A percentile compares a stretch with the other conserved stretches of the same genome.
Conservation (phyloP, 2,113 vertebrate genomes). For the Verasper variegatus region DNA sequence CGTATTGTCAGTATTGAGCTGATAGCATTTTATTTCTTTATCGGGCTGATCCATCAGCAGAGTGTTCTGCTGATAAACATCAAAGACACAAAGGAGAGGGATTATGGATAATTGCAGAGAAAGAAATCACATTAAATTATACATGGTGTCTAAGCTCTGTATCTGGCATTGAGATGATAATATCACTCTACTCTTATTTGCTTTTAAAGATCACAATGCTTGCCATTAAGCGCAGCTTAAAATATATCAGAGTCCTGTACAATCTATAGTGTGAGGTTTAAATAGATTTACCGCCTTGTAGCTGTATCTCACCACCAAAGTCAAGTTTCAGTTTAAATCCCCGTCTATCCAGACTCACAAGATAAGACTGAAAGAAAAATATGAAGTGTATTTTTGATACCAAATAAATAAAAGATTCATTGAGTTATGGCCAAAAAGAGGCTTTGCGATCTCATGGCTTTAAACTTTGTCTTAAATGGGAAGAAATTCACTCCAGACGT, state of each 20-base stretch:
- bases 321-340: neutral
- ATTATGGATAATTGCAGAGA: conserved; percentile 56
- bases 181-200: conserved; percentile 13
- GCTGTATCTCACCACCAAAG: neutral
- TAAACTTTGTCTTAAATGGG: too few species aligned
- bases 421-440: too few species aligned
- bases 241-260: neutral
- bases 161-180: conserved; percentile 2
- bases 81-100: conserved; percentile 50
- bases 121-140: conserved; percentile 58
- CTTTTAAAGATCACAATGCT: conserved; percentile 10
- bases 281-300: neutral
- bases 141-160: conserved; percentile 42
- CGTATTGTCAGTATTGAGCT: conserved; percentile 54
- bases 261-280: neutral
- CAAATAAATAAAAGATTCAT: too few species aligned
- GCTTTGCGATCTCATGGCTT: too few species aligned
- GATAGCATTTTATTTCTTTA: conserved; percentile 62
- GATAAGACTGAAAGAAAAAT: neutral
- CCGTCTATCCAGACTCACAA: neutral
- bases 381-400: too few species aligned
- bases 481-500: too few species aligned
- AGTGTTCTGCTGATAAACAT: conserved; percentile 65
- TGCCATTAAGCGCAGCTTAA: neutral
- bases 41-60: conserved; percentile 45